Evolutionary conservation across 2,888 invertebrate genomes (phyloP), one percentile per base, ranked within the genome.

Genomic region (Petrolisthes manimaculis): DNA sequence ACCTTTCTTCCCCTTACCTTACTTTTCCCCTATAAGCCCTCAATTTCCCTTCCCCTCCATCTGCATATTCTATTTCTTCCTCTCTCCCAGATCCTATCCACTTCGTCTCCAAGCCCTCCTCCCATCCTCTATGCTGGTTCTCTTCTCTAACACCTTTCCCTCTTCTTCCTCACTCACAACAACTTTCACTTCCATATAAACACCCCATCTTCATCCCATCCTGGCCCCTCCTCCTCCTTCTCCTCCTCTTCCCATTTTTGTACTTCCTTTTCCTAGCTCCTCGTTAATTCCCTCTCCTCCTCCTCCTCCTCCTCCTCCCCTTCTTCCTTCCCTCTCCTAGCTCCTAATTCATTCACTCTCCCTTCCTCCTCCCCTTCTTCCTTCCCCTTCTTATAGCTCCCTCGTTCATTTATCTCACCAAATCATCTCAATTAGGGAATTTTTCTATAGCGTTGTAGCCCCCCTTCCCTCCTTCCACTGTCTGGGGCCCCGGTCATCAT

Each of bases 371-470:
- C 21, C 79, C 79, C 54, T 53, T 55, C 54, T 21, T 24, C 21
- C 9, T 9, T 75, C 55, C n/a, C 5, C 55, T 21, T 56, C 37
- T n/a, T n/a, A n/a, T n/a, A 67, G 53, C 71, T 74, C 81, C 67
- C 55, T 53, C n/a, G 56, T n/a, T 67, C 67, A 83, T 83, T 83
- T 86, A 86, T 86, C 86, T 79, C 78, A 71, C 86, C 83, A 86
- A 86, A 86, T 86, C 86, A 86, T 83, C 86, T 79, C 83, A 83
- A 86, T 86, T 86, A 86, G 37, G 56, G 83, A 83, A 86, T 83
- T 83, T 83, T 69, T 86, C 83, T 83, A 69, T 83, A 61, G 14
- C n/a, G 54, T 74, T 24, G 18, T n/a, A 74, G 55, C 75, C 79
- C 55, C 56, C 9, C 53, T 55, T 21, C 79, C 56, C 24, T 56